Evolutionary conservation across 1,140 invertebrate species (phyloP).

Genomic region (Helicorthomorpha holstii): DNA sequence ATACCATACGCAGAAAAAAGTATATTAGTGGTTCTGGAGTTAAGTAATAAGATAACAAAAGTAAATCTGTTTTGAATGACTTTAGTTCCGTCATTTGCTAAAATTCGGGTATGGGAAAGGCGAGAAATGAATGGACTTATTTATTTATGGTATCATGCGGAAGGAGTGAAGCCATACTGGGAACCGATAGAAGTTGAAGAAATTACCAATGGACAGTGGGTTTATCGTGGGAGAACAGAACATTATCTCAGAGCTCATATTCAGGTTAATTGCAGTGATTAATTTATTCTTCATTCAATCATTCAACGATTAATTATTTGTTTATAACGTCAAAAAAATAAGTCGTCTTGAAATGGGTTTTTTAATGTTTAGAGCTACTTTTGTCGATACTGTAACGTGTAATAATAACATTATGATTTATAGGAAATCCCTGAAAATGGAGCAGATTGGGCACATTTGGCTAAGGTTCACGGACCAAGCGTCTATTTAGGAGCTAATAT

Average conservation of each 20-base stretch:
- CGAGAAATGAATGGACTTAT: conserved; percentile 52
- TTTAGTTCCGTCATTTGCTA: conserved; percentile 28
- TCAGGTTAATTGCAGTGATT: conserved; percentile 13
- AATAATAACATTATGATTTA: conserved; percentile 1
- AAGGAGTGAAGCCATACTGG: conserved; percentile 50
- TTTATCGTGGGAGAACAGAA: conserved; percentile 48
- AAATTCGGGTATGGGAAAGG: conserved; percentile 40
- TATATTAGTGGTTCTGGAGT: conserved; percentile 13
- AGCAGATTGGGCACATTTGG: conserved; percentile 63
- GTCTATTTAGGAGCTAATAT: conserved; percentile 37
- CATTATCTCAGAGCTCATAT: conserved; percentile 45
- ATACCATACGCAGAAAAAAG: conserved; percentile 47
- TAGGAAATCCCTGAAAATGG: conserved; percentile 87
- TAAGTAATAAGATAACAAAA: too few species aligned
- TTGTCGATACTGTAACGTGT: not conserved
- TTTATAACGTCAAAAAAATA: too few species aligned
- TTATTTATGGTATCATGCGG: conserved; percentile 69
- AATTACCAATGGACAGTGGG: conserved; percentile 37
- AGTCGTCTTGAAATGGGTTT: too few species aligned
- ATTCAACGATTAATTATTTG: too few species aligned
- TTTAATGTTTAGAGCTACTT: too few species aligned
- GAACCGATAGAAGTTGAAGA: conserved; percentile 35
- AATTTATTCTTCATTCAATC: not conserved
- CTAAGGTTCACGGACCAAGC: conserved; percentile 46
- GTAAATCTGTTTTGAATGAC: too few species aligned